Evolutionary conservation across 2,797 vertebrate species (phyloP).

Genomic region (Ctenopoma multispine): DNA sequence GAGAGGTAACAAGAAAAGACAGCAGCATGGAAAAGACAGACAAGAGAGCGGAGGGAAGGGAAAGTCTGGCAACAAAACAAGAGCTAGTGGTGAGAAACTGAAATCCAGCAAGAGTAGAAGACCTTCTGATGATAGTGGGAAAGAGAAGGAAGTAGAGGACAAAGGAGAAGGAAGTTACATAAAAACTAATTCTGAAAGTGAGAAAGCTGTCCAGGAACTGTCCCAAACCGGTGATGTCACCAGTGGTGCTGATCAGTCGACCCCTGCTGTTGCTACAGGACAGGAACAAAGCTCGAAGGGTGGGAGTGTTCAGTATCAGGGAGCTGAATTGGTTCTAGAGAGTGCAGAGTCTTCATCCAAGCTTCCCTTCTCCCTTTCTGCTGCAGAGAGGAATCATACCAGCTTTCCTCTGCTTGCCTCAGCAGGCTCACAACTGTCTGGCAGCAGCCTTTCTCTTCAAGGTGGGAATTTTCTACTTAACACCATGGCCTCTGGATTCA

Average conservation of each 20-base stretch:
- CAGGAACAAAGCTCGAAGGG: slow-evolving; percentile 24
- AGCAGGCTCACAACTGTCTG: slow-evolving; percentile 37
- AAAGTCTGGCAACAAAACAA: slow-evolving; percentile 34
- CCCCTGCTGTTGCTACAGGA: neutral
- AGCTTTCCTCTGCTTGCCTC: slow-evolving; percentile 44
- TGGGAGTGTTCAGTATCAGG: slow-evolving; percentile 25
- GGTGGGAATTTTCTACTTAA: slow-evolving; percentile 46
- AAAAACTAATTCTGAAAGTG: slow-evolving; percentile 17
- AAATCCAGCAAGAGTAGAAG: slow-evolving; percentile 41
- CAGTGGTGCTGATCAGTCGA: neutral
- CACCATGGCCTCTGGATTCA: slow-evolving; percentile 7
- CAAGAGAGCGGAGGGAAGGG: slow-evolving; percentile 13
- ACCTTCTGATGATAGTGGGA: slow-evolving; percentile 1
- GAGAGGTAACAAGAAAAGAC: slow-evolving; percentile 50
- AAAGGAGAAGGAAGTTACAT: slow-evolving; percentile 10
- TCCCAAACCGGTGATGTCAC: neutral
- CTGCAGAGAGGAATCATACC: slow-evolving; percentile 30
- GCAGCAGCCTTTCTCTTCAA: slow-evolving; percentile 52
- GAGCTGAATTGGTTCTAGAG: slow-evolving; percentile 26
- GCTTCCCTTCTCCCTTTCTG: slow-evolving; percentile 35
- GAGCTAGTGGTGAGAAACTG: slow-evolving; percentile 18
- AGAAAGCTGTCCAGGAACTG: slow-evolving; percentile 7
- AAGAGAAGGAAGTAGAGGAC: slow-evolving; percentile 12
- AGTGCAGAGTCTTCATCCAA: slow-evolving; percentile 32
- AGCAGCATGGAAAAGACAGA: slow-evolving; percentile 29